Evolutionary conservation across 2,888 invertebrate genomes (phyloP), one percentile per base, ranked within the genome.

Genomic region (Drosophila kuntzei): DNA sequence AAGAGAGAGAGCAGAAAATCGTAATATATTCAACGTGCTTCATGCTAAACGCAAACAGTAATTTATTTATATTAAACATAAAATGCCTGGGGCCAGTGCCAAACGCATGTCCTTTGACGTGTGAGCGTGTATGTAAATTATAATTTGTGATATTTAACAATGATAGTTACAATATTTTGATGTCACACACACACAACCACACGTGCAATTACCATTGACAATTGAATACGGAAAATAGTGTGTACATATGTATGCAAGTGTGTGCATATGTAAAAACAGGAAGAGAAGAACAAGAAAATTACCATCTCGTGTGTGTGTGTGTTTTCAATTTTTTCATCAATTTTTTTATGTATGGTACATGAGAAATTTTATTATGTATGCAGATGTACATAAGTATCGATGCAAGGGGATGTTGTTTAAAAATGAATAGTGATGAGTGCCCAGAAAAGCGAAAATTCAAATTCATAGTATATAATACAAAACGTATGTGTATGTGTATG

Each of bases 51-150:
- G 76, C 73, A 63, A 75, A 58, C 63, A 72, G 76, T 59, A 44
- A 76, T 76, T 76, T 68, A 76, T 76, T 68, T 61, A 71, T 68
- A 72, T 64, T 70, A 60, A 64, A 62, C 76, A 79, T 61, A 66
- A 84, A 79, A 79, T 71, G 70, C 76, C 70, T 43, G 54, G 79
- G 80, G 76, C 75, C 67, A 67, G 84, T 80, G 81, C 76, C 81
- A 79, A 84, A 71, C 61, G 59, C 77, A 85, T 77, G 80, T 85
- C 80, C 82, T 85, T 65, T 77, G 68, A 71, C 54, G 75, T 64
- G 77, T 75, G 61, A 79, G 59, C 62, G 74, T 73, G 70, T 77
- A 69, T 77, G 65, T 76, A 39, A 77, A 55, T 59, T 43, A 7
- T 14, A 34, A 16, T 34, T 54, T 54, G 60, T 73, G 64, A 41